These are phyloP conservation scores for Pseudochirops cupreus DNA, from an alignment of 2,797 vertebrate species.

Conservation along the genomic window DNA sequence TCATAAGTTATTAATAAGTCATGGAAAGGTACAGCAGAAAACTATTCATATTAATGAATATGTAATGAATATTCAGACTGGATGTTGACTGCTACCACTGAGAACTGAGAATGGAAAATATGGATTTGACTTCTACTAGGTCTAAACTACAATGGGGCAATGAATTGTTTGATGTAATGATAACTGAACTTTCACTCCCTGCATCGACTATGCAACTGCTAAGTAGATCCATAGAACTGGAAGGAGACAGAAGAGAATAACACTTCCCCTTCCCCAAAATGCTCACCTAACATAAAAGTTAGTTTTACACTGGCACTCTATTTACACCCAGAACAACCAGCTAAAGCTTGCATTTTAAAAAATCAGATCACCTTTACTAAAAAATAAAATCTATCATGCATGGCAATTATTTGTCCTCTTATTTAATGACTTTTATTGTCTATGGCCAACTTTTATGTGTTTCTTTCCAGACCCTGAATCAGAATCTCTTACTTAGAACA, in stretches of 20 bases:
- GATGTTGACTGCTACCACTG: slow-evolving; percentile 71
- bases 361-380: slow-evolving; percentile 56
- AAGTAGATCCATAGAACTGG: background rate
- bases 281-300: slow-evolving; percentile 63
- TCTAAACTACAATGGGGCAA: slow-evolving; percentile 44
- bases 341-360: slow-evolving; percentile 73
- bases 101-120: slow-evolving; percentile 68
- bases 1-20: slow-evolving; percentile 83
- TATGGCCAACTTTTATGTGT: slow-evolving; percentile 67
- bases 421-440: slow-evolving; percentile 68
- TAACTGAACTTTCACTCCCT: slow-evolving; percentile 27
- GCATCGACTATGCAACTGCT: slow-evolving; percentile 31
- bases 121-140: slow-evolving; percentile 43
- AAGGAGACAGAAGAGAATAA: background rate
- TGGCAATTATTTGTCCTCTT: slow-evolving; percentile 56
- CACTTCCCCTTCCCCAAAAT: slow-evolving; percentile 29
- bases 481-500: slow-evolving; percentile 61
- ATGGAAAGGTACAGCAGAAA: slow-evolving; percentile 78
- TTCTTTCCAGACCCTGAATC: slow-evolving; percentile 59
- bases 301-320: slow-evolving; percentile 77
- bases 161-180: slow-evolving; percentile 61
- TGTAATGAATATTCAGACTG: slow-evolving; percentile 81
- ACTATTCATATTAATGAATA: slow-evolving; percentile 79
- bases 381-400: slow-evolving; percentile 73
- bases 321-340: slow-evolving; percentile 58